Conservation (phyloP, 2,888 invertebrate species). For the Axea sp. region DNA sequence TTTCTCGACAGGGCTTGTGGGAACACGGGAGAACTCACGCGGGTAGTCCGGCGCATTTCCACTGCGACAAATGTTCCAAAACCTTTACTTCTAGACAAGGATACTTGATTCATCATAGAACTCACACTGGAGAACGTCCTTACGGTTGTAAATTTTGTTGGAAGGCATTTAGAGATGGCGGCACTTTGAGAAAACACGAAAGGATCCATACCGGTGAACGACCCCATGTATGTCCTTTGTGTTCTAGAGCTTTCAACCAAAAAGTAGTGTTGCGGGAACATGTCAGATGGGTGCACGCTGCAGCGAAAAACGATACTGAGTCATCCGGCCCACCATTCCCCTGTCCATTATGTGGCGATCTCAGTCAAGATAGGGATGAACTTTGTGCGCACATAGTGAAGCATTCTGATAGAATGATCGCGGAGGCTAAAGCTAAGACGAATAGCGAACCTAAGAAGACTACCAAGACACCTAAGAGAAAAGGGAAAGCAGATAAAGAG, state of each 20-base stretch:
- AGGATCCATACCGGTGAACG: conserved; percentile 81
- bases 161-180: conserved; percentile 82
- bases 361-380: conserved; percentile 80
- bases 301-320: conserved; percentile 77
- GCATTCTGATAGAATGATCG: conserved; percentile 81
- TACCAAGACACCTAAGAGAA: conserved; percentile 64
- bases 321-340: conserved; percentile 76
- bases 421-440: conserved; percentile 77
- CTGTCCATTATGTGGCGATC: conserved; percentile 79
- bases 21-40: conserved; percentile 79
- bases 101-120: conserved; percentile 80
- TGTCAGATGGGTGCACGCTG: conserved; percentile 81
- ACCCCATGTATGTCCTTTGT: conserved; percentile 80
- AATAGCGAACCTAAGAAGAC: conserved; percentile 66
- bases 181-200: conserved; percentile 80
- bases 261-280: conserved; percentile 81
- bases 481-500: conserved; percentile 59
- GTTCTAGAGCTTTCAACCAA: conserved; percentile 81
- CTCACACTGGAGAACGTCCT: conserved; percentile 81
- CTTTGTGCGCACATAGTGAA: conserved; percentile 81
- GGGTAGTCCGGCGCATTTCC: conserved; percentile 79
- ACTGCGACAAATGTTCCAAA: conserved; percentile 80
- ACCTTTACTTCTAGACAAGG: conserved; percentile 81
- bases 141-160: conserved; percentile 81
- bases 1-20: conserved; percentile 79